Evolutionary conservation across 2,888 invertebrate species (phyloP).

Genomic region (Panorpa germanica): DNA sequence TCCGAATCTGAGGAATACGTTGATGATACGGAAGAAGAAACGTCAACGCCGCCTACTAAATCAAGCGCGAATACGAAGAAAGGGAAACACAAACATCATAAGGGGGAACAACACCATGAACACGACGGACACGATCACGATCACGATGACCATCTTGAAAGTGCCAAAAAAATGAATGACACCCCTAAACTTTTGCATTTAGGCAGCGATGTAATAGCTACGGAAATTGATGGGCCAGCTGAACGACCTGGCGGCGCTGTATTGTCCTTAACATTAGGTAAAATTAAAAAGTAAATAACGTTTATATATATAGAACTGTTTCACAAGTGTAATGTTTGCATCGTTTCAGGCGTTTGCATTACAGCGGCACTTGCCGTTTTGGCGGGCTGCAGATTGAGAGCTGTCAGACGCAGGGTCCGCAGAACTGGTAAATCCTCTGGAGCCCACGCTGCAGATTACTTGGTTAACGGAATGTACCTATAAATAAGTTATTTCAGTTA

Average conservation of each 20-base stretch:
- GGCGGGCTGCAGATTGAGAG: slow-evolving; percentile 65
- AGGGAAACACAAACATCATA: slow-evolving; percentile 12
- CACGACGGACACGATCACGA: slow-evolving; percentile 15
- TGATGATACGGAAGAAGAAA: slow-evolving; percentile 10
- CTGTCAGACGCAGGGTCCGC: slow-evolving; percentile 51
- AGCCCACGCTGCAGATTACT: slow-evolving; percentile 88
- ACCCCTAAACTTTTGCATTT: slow-evolving; percentile 11
- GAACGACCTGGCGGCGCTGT: slow-evolving; percentile 63
- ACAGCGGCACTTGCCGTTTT: slow-evolving; percentile 64
- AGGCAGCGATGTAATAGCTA: slow-evolving; percentile 14
- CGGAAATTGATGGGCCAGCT: slow-evolving; percentile 40
- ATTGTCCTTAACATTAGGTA: slow-evolving; percentile 57
- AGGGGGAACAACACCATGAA: slow-evolving; percentile 9
- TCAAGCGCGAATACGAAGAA: slow-evolving; percentile 12
- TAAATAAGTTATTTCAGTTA: too few relatives aligned
- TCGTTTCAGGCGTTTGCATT: slow-evolving; percentile 47
- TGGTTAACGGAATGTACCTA: slow-evolving; percentile 96
- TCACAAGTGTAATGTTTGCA: slow-evolving; percentile 6
- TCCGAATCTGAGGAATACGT: too few relatives aligned
- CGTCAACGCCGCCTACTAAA: slow-evolving; percentile 11
- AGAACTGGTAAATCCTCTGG: slow-evolving; percentile 63
- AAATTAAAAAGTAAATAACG: slow-evolving; percentile 9
- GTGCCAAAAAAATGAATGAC: slow-evolving; percentile 22
- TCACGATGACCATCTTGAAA: slow-evolving; percentile 22
- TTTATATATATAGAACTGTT: background rate